phyloP scores from a whole-genome alignment of 2,113 vertebrate genomes.

The Phoenicopterus ruber region DNA sequence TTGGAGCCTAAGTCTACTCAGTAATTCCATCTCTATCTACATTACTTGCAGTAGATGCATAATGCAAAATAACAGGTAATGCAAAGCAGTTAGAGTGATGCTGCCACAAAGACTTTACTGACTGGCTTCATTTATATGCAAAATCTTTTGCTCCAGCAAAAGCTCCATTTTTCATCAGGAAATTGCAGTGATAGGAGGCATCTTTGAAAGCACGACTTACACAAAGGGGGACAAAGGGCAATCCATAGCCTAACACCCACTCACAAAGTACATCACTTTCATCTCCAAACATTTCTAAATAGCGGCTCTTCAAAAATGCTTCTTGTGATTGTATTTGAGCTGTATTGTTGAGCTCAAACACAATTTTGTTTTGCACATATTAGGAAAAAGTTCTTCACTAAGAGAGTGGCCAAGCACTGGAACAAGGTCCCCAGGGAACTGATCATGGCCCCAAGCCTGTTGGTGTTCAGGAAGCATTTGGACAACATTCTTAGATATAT shows the following conservation, averaged over 20 bases:
- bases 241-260: neutral
- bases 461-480: neutral
- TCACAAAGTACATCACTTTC: neutral
- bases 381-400: neutral
- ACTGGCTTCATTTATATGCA: neutral
- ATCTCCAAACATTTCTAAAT: neutral
- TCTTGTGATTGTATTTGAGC: neutral
- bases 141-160: neutral
- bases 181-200: neutral
- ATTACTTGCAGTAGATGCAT: neutral
- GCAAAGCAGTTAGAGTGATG: neutral
- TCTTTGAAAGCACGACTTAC: neutral
- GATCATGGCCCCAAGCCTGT: neutral
- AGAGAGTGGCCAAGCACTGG: neutral
- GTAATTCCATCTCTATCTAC: neutral
- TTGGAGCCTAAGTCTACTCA: accelerated
- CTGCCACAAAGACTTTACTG: neutral
- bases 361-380: neutral
- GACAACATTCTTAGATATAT: neutral
- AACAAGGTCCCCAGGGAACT: neutral
- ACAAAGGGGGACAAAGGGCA: neutral
- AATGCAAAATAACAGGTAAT: neutral
- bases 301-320: neutral
- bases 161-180: neutral
- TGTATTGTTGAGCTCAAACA: neutral